Conservation (phyloP, 2,888 invertebrate genomes). For the Globia sparganii region DNA sequence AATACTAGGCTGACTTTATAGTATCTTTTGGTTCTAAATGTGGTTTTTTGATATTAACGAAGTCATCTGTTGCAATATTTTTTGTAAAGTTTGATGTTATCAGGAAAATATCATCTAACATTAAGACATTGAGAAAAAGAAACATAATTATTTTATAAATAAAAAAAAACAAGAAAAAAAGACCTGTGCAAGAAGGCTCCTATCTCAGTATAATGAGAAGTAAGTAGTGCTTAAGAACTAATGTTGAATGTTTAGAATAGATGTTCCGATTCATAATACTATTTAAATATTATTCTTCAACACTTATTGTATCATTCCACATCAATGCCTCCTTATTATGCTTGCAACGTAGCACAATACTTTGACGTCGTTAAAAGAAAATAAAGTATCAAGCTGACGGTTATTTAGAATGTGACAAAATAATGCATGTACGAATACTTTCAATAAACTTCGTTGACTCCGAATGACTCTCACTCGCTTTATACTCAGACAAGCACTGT, state of each 20-base stretch:
- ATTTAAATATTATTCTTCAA: constrained; percentile 13
- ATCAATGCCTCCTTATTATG: constrained; percentile 8
- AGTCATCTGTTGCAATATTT: not conserved
- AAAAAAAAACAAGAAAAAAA: not conserved
- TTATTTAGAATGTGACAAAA: constrained; percentile 21
- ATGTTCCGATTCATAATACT: constrained; percentile 1
- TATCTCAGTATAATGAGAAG: not conserved
- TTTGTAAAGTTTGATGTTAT: not conserved
- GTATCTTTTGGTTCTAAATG: not conserved
- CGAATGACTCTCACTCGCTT: constrained; percentile 30
- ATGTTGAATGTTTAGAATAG: not conserved
- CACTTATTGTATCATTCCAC: constrained; percentile 19
- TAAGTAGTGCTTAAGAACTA: not conserved
- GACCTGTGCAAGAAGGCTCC: not conserved
- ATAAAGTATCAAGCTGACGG: constrained; percentile 26
- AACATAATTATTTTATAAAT: too few species aligned
- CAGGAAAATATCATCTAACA: not conserved
- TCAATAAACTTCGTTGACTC: constrained; percentile 40
- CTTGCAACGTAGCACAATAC: constrained; percentile 16
- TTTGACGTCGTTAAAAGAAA: constrained; percentile 27
- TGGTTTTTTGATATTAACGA: not conserved
- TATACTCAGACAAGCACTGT: constrained; percentile 18
- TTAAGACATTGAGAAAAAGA: not conserved
- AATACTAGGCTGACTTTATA: not conserved
- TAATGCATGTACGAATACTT: constrained; percentile 34